These are phyloP conservation scores for Rhyzopertha dominica DNA, from an alignment of 1,140 invertebrate genomes.

Conservation along the genomic window DNA sequence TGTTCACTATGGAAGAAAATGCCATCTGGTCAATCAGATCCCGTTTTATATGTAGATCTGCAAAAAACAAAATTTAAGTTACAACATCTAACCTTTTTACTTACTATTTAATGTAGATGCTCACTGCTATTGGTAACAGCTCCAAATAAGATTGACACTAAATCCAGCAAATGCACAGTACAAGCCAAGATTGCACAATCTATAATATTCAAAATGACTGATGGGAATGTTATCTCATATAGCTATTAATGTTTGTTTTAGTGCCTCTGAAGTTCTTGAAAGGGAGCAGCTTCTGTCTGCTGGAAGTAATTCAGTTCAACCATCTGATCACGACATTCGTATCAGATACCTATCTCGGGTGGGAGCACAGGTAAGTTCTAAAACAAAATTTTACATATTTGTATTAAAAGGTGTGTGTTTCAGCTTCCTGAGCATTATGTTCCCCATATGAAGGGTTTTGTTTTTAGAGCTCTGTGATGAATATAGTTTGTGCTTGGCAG, in stretches of 20 bases:
- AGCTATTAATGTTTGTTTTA: slow-evolving; percentile 27
- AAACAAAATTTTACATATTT: slow-evolving; percentile 11
- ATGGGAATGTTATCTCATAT: neutral
- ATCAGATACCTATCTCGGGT: slow-evolving; percentile 59
- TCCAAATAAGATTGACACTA: too few species aligned
- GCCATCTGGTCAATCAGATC: too few species aligned
- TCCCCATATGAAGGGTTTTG: slow-evolving; percentile 34
- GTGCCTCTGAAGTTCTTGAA: slow-evolving; percentile 48
- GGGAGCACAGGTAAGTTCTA: slow-evolving; percentile 51
- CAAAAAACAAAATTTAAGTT: too few species aligned
- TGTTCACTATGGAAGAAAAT: too few species aligned
- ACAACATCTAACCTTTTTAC: too few species aligned
- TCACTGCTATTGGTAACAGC: too few species aligned
- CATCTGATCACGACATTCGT: slow-evolving; percentile 58
- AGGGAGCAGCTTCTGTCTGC: slow-evolving; percentile 50
- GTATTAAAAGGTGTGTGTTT: slow-evolving; percentile 34
- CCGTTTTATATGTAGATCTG: too few species aligned
- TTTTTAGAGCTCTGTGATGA: slow-evolving; percentile 38
- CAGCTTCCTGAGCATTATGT: slow-evolving; percentile 44
- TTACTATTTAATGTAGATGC: too few species aligned
- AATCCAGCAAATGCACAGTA: neutral
- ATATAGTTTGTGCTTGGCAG: too few species aligned
- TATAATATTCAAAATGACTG: neutral
- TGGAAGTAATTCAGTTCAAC: slow-evolving; percentile 50
- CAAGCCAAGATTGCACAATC: neutral